Base-by-base conservation (phyloP, 2,888 invertebrate genomes). In the Rhagium mordax region DNA sequence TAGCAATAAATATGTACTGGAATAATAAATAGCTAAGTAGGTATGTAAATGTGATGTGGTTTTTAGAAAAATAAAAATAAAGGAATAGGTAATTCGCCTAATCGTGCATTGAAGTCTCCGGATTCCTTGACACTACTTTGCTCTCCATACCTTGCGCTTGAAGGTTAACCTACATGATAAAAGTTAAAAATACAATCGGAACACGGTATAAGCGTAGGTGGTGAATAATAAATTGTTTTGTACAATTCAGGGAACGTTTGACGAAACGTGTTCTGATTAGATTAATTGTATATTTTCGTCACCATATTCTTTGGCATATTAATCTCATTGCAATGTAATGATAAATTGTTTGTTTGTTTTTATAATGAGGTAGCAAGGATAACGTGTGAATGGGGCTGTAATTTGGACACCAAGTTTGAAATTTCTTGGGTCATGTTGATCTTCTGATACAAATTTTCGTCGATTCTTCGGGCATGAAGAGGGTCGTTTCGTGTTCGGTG, bases 81-180 rank as follows among this genome's bases (percentile, higher is more conserved):
- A 41, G 13, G 33, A 18, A 41, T 29, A 62, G 67, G 51, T 60
- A 47, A 29, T 41, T 18, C 51, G 47, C 24, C 60, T 67, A 61
- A 70, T 74, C 74, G 71, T 60, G 51, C 71, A 47, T 72, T 70
- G 55, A 47, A 57, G 66, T 76, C 73, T 75, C 74, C 75, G 72
- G 72, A 74, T 62, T 75, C 72, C 70, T 69, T 55, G 69, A 66
- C 51, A 62, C 48, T 53, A 18, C 67, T 59, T 74, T 48, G 41
- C 3, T 74, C 61, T 48, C 21, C 41, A 13, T 18, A 33, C 24
- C 4, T 62, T 49, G 55, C 51, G 41, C 74, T 65, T 47, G 60
- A 71, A 78, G 72, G 75, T 65, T 74, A 72, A 73, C 71, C 74
- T 73, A 75, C 15, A 7, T 55, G 55, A 55, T 55, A 55, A 55